Evolutionary conservation across 2,888 invertebrate species (phyloP).

Genomic region (Drosophila falleni): DNA sequence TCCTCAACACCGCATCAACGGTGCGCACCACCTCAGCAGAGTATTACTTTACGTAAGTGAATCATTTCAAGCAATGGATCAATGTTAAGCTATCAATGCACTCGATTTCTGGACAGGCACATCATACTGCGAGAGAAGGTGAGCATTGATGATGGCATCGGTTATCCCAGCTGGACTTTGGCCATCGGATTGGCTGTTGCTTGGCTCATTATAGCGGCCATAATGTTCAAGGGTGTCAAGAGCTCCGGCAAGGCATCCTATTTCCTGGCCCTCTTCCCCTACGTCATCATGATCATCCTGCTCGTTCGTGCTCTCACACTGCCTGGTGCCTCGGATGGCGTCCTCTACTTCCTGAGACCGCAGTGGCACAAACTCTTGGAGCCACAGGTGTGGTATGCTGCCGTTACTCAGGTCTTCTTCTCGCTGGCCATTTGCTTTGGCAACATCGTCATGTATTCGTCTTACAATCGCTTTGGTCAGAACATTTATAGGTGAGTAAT

Average conservation of each 20-base stretch:
- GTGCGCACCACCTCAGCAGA: conserved; percentile 84
- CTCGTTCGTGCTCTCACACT: conserved; percentile 88
- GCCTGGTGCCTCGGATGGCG: conserved; percentile 88
- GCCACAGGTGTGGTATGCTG: conserved; percentile 88
- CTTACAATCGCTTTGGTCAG: conserved; percentile 88
- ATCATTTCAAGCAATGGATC: background rate
- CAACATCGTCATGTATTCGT: conserved; percentile 88
- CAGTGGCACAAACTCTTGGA: conserved; percentile 87
- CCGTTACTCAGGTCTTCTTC: conserved; percentile 89
- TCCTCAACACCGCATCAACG: conserved; percentile 20
- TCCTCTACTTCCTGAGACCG: conserved; percentile 89
- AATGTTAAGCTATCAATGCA: conserved; percentile 3
- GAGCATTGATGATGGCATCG: conserved; percentile 87
- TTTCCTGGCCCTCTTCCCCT: conserved; percentile 90
- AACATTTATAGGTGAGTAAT: conserved; percentile 86
- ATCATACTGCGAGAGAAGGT: conserved; percentile 86
- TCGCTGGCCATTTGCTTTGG: conserved; percentile 88
- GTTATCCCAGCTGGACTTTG: conserved; percentile 87
- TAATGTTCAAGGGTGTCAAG: conserved; percentile 87
- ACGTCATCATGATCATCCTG: conserved; percentile 87
- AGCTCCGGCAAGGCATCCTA: conserved; percentile 89
- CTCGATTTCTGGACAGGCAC: conserved; percentile 82
- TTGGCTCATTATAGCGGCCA: conserved; percentile 86
- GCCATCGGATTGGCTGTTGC: conserved; percentile 86
- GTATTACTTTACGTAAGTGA: conserved; percentile 85